Base-by-base conservation (phyloP, 2,113 vertebrate species). In the Rhinopomastus cyanomelas region DNA sequence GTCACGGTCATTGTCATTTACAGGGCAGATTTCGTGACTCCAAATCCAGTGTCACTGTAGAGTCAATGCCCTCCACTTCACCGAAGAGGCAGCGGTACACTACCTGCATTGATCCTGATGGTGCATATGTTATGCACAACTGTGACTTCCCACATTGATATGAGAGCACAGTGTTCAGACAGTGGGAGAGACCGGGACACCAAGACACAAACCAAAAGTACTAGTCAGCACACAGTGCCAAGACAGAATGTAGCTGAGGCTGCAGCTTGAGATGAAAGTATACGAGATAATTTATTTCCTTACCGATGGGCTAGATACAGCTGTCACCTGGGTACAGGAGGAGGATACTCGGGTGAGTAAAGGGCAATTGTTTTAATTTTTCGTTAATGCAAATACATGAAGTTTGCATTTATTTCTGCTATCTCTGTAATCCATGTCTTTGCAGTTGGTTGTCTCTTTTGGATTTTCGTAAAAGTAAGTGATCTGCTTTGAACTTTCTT, bases 361-460 rank as follows among this genome's bases (percentile, higher is more conserved):
- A 75, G 44, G 74, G 11, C 10, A 37, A 29, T 56, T 29, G 56
- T 67, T 64, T 62, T 37, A 67, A 23, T 60, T 81, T 81, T 51
- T 71, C 57, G 23, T 74, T 56, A 60, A 22, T 56, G 37, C 77
- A 88, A 88, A 86, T 6, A 65, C 72, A 49, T 64, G 22, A n/a
- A 68, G 7, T 26, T 75, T 87, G 49, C n/a, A 92, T 84, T 84
- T 64, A 44, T 72, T 84, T 87, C 69, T 75, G 22, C 62, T 14
- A 2, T 42, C 53, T 71, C 2, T 4, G 37, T 34, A 71, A 71
- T 23, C n/a, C 0, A 0, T 59, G 34, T 30, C 27, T 23, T 29
- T 30, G 46, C 20, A 44, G 9, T 12, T 49, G 6, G 23, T 48
- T 60, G 52, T 74, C 29, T 65, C 34, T 26, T 72, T 65, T 21